Evolutionary conservation across 1,140 invertebrate species (phyloP), one percentile per base, ranked within the genome.

Genomic region (Trichomalopsis sarcophagae): DNA sequence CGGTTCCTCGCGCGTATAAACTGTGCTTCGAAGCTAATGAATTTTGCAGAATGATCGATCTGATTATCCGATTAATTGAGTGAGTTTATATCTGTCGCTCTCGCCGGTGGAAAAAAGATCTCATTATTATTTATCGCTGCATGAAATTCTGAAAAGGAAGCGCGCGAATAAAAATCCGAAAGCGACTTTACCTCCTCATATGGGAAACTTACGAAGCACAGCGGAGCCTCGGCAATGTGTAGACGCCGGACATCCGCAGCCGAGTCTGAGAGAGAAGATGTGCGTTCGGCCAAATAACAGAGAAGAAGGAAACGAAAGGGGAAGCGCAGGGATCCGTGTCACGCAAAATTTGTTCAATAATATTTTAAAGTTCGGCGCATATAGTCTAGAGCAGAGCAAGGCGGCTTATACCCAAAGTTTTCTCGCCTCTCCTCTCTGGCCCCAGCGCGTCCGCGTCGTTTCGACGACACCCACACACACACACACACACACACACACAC

Each of bases 341-440:
- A 27, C n/a, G 73, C 27, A 88, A 89, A 89, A 89, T 90, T 89
- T 87, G 87, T 87, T 89, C 86, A 86, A 90, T 90, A 90, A 90
- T 89, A 89, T 90, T 90, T 90, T 88, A 89, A 89, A 89, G 79
- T 90, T 90, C 73, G 84, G 33, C 17, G 11, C 30, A 62, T 88
- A 85, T 81, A 62, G 7, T 6, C 17, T 27, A 27, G n/a, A 17
- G 55, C 14, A 62, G 17, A 62, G 55, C 55, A 62, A 62, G 55
- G 47, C 36, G 71, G 69, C 30, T 88, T 88, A 88, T 87, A 86
- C 76, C 73, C 81, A 75, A 84, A 84, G 82, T 81, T 88, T 80
- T 83, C 66, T 75, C 84, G 86, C 82, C 84, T 89, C 55, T 81
- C 27, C 21, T 17, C 21, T 17, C 47, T 44, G 40, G 40, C 6